A percentile compares a stretch with the other conserved stretches of the same genome.
These are phyloP conservation scores for Cygnus olor DNA, from an alignment of 2,797 vertebrate species.

Conservation along the genomic window DNA sequence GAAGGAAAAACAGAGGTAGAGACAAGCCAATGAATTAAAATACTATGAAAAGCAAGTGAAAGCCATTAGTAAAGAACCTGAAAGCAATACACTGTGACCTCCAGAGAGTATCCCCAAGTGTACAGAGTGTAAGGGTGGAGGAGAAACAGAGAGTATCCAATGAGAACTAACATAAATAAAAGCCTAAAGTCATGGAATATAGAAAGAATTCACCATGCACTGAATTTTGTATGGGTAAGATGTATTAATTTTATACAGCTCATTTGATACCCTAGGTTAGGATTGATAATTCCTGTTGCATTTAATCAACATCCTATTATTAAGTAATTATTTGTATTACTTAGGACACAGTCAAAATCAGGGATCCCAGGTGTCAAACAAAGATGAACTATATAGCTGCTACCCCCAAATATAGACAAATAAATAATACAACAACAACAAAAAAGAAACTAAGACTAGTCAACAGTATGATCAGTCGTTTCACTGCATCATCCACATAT, in stretches of 20 bases:
- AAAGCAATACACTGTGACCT: conserved; percentile 16
- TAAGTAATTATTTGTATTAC: not conserved
- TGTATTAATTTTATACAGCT: not conserved
- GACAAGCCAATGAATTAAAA: conserved; percentile 22
- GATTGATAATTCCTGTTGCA: not conserved
- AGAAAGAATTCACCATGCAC: not conserved
- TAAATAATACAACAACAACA: not conserved
- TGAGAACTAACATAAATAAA: conserved; percentile 25
- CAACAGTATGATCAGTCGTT: not conserved
- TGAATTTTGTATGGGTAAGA: not conserved
- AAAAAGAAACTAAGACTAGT: not conserved
- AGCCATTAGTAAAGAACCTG: conserved; percentile 34
- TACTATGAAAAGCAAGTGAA: conserved; percentile 31
- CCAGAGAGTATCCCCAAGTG: not conserved
- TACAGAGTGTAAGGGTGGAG: not conserved
- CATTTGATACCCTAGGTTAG: not conserved
- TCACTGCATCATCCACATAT: not conserved
- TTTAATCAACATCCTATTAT: not conserved
- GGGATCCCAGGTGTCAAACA: not conserved
- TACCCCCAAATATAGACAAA: not conserved
- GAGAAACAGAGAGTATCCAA: conserved; percentile 29
- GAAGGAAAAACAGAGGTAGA: conserved; percentile 52
- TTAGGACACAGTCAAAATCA: not conserved
- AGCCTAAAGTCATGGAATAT: not conserved
- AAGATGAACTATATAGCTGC: not conserved